Conservation (phyloP, 2,113 vertebrate species). For the Anarhynchus alexandrinus region DNA sequence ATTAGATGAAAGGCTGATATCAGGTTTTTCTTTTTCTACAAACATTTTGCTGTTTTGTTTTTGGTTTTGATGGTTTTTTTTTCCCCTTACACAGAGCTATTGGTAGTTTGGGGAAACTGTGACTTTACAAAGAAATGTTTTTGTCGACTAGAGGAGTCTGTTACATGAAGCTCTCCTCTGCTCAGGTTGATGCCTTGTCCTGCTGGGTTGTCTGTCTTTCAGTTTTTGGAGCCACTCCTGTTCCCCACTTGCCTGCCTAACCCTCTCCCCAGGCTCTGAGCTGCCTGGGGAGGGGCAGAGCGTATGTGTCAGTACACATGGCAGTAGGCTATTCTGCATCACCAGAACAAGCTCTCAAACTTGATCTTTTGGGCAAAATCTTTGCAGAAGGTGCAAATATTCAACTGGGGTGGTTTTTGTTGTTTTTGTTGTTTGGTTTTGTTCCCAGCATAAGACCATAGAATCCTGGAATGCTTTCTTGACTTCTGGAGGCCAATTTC, state of each 20-base stretch:
- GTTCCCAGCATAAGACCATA: not conserved
- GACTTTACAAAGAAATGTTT: not conserved
- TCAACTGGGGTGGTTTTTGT: not conserved
- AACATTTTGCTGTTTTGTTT: not conserved
- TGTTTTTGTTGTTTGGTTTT: no score
- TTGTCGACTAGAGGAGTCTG: not conserved
- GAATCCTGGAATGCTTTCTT: not conserved
- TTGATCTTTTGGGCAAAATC: not conserved
- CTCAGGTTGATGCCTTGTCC: not conserved
- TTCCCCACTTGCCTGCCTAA: not conserved
- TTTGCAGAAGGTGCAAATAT: not conserved
- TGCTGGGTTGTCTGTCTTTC: not conserved
- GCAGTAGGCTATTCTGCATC: not conserved
- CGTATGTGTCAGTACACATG: accelerated
- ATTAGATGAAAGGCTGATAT: not conserved
- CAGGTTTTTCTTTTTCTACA: not conserved
- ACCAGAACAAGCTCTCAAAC: not conserved
- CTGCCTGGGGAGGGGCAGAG: not conserved
- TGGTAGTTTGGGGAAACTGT: not conserved
- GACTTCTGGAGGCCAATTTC: not conserved
- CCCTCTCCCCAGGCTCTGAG: not conserved
- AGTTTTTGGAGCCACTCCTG: not conserved
- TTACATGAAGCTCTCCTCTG: not conserved
- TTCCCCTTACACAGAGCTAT: not conserved
- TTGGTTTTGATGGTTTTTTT: not conserved